phyloP scores from a whole-genome alignment of 2,797 vertebrate genomes.

The Microchirus variegatus region DNA sequence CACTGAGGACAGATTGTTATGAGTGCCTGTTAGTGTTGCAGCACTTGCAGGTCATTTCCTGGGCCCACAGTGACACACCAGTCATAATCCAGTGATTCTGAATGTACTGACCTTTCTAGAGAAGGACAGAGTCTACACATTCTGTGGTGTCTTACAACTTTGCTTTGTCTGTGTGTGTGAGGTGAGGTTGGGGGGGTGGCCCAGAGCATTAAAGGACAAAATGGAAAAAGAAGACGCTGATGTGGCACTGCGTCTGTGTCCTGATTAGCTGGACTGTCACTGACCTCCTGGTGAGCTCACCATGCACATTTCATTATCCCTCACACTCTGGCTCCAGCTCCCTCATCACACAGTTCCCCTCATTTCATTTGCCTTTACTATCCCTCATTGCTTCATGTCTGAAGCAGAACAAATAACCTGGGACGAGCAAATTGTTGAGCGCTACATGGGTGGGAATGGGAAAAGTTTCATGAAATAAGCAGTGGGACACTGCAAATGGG shows the following conservation, averaged over 20 bases:
- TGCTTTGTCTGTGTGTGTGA: constrained; percentile 31
- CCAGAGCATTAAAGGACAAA: constrained; percentile 26
- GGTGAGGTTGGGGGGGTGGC: constrained; percentile 24
- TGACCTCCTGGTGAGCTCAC: constrained; percentile 51
- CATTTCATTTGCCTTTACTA: constrained; percentile 37
- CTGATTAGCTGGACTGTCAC: constrained; percentile 69
- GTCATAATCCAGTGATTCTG: constrained; percentile 34
- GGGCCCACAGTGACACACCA: constrained; percentile 30
- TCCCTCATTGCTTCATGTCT: constrained; percentile 39
- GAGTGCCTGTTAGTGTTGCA: neutral
- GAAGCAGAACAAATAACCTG: constrained; percentile 19
- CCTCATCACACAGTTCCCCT: constrained; percentile 38
- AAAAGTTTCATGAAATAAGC: constrained; percentile 16
- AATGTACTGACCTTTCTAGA: constrained; percentile 23
- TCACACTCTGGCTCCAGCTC: constrained; percentile 36
- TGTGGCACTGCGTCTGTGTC: constrained; percentile 39
- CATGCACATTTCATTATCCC: constrained; percentile 45
- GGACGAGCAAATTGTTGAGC: constrained; percentile 33
- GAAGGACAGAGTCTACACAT: constrained; percentile 13
- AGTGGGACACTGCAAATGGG: neutral
- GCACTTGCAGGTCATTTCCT: constrained; percentile 34
- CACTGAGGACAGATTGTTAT: too few species aligned
- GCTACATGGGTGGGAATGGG: neutral
- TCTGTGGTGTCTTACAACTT: constrained; percentile 22
- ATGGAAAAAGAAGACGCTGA: constrained; percentile 23